Evolutionary conservation across 1,140 invertebrate genomes (phyloP).

Genomic region (roundworm (Caenorhabditis elegans)): DNA sequence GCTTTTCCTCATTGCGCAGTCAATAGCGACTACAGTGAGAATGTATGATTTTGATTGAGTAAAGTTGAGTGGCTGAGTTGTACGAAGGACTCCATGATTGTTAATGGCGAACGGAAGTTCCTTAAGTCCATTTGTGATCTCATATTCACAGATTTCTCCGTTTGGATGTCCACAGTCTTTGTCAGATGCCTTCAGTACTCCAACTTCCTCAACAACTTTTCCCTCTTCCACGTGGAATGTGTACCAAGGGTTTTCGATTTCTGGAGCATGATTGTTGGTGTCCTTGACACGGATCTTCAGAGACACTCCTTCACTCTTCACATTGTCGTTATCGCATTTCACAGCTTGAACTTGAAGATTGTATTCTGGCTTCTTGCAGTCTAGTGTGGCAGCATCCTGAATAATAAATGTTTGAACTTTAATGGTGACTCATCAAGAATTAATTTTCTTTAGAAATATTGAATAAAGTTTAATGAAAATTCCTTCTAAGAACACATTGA

Average conservation of each 20-base stretch:
- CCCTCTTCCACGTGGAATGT: conserved; percentile 63
- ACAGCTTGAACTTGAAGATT: conserved; percentile 54
- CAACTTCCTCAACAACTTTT: conserved; percentile 55
- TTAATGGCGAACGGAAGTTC: conserved; percentile 61
- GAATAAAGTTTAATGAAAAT: too few species aligned
- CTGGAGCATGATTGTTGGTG: conserved; percentile 63
- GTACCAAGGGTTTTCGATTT: conserved; percentile 66
- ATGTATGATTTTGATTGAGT: conserved; percentile 62
- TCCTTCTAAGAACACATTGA: too few species aligned
- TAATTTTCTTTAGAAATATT: too few species aligned
- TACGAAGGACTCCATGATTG: conserved; percentile 61
- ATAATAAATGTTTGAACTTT: background rate
- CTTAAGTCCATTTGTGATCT: conserved; percentile 64
- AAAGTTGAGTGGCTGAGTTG: conserved; percentile 56
- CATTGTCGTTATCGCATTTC: conserved; percentile 58
- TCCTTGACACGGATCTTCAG: conserved; percentile 64
- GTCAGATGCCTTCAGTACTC: conserved; percentile 56
- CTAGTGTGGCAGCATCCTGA: conserved; percentile 50
- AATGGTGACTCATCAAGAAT: too few species aligned
- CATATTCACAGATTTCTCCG: conserved; percentile 64
- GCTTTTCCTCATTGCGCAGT: conserved; percentile 64
- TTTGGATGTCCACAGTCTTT: conserved; percentile 65
- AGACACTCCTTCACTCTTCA: conserved; percentile 56
- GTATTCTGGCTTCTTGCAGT: conserved; percentile 57
- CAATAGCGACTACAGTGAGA: conserved; percentile 63